These are phyloP conservation scores for Cyclina sinensis DNA, from an alignment of 1,140 invertebrate species.

Conservation along the genomic window DNA sequence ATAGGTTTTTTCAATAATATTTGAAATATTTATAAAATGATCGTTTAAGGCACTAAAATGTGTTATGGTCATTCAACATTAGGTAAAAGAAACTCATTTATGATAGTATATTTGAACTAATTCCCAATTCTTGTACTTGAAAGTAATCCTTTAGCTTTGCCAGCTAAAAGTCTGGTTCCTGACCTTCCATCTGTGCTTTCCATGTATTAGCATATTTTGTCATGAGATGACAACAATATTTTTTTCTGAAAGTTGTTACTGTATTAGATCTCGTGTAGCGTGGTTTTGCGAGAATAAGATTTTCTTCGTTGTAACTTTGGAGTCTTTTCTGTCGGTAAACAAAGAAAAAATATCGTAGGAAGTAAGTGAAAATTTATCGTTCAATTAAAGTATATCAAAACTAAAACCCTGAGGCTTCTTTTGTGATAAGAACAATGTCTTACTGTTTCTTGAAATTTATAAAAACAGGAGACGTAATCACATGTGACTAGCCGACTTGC, in stretches of 20 bases:
- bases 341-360: conserved; percentile 60
- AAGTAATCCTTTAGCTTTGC: too few species aligned
- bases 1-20: too few species aligned
- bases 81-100: too few species aligned
- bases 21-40: too few species aligned
- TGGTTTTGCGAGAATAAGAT: conserved; percentile 34
- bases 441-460: too few species aligned
- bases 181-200: too few species aligned
- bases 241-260: neutral
- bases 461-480: neutral
- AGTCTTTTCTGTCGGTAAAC: conserved; percentile 59
- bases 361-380: conserved; percentile 26
- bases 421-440: neutral
- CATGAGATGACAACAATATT: conserved; percentile 30
- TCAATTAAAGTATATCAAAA: neutral
- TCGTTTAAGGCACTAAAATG: too few species aligned
- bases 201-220: too few species aligned
- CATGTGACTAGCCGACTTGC: conserved; percentile 1
- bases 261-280: conserved; percentile 41
- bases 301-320: conserved; percentile 19
- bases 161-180: too few species aligned
- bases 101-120: too few species aligned
- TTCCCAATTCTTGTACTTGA: too few species aligned
- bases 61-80: too few species aligned
- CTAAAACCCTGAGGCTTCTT: neutral